Evolutionary conservation across 2,113 vertebrate species (phyloP).

Genomic region (Lathamus discolor): DNA sequence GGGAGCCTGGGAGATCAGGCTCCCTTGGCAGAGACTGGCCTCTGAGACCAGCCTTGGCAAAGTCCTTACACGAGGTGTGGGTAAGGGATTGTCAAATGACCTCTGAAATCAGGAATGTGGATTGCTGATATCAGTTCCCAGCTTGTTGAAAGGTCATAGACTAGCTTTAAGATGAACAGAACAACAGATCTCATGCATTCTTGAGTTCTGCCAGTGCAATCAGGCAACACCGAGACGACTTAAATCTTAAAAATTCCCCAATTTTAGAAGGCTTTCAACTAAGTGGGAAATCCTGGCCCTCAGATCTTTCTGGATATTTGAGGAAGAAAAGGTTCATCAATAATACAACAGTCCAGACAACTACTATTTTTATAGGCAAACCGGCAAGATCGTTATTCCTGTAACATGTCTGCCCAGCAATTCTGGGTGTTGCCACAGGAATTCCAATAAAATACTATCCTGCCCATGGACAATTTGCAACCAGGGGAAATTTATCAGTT

Average conservation of each 20-base stretch:
- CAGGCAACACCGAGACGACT: background rate
- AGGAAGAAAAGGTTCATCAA: background rate
- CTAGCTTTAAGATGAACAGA: background rate
- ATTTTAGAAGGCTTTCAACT: background rate
- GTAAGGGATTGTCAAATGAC: background rate
- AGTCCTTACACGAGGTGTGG: background rate
- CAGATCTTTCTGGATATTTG: background rate
- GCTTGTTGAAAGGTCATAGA: background rate
- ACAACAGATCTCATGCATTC: background rate
- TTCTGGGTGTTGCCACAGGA: background rate
- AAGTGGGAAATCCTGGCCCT: background rate
- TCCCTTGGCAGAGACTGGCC: background rate
- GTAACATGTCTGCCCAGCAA: background rate
- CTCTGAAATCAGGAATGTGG: background rate
- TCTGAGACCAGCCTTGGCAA: background rate
- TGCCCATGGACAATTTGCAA: background rate
- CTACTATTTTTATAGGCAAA: background rate
- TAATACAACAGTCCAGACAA: background rate
- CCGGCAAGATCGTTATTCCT: background rate
- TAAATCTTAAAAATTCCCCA: background rate
- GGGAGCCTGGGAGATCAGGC: fast-evolving
- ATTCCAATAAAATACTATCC: background rate
- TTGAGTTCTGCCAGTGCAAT: background rate
- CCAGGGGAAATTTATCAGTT: background rate
- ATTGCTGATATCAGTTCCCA: background rate